phyloP scores from a whole-genome alignment of 2,888 invertebrate species.

The Thymelicus lineola region DNA sequence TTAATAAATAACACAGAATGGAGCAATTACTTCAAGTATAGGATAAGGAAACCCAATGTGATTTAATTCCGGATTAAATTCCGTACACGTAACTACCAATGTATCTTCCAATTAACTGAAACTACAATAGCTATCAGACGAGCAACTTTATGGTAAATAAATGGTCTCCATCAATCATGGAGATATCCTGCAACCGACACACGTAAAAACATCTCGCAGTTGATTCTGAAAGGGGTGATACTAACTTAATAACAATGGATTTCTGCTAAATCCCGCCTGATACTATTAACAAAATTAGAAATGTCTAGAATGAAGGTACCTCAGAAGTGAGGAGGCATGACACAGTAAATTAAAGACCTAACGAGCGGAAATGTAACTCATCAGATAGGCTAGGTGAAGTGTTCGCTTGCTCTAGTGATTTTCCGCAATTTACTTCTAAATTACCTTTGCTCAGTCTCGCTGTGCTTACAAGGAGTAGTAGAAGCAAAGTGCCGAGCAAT shows the following conservation, averaged over 20 bases:
- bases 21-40: constrained; percentile 2
- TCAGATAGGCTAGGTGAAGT: constrained; percentile 11
- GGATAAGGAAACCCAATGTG: not conserved
- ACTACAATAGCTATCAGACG: too few relatives aligned
- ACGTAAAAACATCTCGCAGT: too few relatives aligned
- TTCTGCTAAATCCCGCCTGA: too few relatives aligned
- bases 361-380: constrained; percentile 23
- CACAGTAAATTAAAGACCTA: constrained; percentile 21
- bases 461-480: not conserved
- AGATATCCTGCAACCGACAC: too few relatives aligned
- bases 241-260: too few relatives aligned
- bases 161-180: too few relatives aligned
- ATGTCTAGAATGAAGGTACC: not conserved
- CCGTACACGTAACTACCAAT: too few relatives aligned
- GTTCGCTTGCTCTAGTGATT: not conserved
- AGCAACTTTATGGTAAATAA: too few relatives aligned
- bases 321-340: not conserved
- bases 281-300: not conserved
- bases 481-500: too few relatives aligned
- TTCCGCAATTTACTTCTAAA: constrained; percentile 3
- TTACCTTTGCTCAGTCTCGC: not conserved
- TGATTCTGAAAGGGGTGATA: too few relatives aligned
- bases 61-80: too few relatives aligned
- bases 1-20: constrained; percentile 19
- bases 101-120: not conserved